Evolutionary conservation across 2,113 vertebrate genomes (phyloP).

Genomic region (Microcebus tavaratra): DNA sequence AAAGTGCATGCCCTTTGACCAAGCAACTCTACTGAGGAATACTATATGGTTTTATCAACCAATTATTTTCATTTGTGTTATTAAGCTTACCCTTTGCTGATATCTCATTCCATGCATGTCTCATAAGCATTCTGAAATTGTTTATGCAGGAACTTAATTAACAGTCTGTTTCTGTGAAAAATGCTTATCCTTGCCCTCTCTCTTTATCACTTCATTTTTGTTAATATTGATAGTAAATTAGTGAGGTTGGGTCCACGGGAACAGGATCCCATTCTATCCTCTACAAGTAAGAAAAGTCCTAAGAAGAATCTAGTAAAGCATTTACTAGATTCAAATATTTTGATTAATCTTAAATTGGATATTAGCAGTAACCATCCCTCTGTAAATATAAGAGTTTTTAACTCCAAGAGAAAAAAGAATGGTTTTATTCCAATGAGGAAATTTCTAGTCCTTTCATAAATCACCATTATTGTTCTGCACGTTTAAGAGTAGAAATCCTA

Average conservation of each 20-base stretch:
- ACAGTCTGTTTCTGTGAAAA: background rate
- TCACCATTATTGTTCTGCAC: background rate
- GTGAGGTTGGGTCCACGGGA: background rate
- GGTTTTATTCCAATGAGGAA: background rate
- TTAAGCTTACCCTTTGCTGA: slow-evolving; percentile 21
- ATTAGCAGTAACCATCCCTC: background rate
- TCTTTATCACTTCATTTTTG: background rate
- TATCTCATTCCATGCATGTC: background rate
- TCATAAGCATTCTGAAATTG: background rate
- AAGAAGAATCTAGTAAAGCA: background rate
- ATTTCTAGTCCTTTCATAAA: background rate
- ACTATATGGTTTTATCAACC: background rate
- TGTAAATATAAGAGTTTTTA: background rate
- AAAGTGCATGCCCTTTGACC: background rate
- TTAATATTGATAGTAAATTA: slow-evolving; percentile 17
- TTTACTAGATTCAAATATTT: slow-evolving; percentile 17
- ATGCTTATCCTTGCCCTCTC: background rate
- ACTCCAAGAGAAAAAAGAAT: background rate
- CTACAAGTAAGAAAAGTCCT: background rate
- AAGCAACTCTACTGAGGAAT: background rate
- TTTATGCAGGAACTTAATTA: background rate
- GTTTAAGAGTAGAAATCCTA: background rate
- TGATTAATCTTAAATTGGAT: background rate
- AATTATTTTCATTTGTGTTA: slow-evolving; percentile 46
- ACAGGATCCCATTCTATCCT: background rate